These are phyloP conservation scores for Agriopis leucophaearia DNA, from an alignment of 2,888 invertebrate genomes.

Conservation along the genomic window DNA sequence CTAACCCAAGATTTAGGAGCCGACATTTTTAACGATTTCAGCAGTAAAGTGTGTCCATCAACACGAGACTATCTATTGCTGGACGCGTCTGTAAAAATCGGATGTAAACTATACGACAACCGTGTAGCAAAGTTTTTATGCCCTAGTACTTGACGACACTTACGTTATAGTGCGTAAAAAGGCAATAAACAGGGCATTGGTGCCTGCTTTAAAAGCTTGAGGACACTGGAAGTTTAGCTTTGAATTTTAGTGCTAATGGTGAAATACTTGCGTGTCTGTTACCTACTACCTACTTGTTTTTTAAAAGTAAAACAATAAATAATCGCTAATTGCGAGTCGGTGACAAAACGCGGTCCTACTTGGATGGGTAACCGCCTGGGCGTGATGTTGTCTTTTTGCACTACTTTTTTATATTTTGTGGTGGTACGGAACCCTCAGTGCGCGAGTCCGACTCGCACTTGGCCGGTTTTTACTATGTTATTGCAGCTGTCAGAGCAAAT, in stretches of 20 bases:
- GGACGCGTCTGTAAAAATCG: slow-evolving; percentile 26
- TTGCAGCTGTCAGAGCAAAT: too few relatives aligned
- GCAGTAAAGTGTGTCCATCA: slow-evolving; percentile 25
- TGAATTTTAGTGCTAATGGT: slow-evolving; percentile 67
- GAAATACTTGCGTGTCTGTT: slow-evolving; percentile 55
- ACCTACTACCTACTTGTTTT: too few relatives aligned
- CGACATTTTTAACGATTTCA: slow-evolving; percentile 17
- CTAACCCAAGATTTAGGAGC: slow-evolving; percentile 23
- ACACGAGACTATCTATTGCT: slow-evolving; percentile 28
- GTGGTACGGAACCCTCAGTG: too few relatives aligned
- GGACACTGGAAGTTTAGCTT: slow-evolving; percentile 50
- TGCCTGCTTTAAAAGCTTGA: slow-evolving; percentile 53
- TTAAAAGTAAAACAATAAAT: too few relatives aligned
- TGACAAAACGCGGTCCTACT: too few relatives aligned
- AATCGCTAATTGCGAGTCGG: too few relatives aligned
- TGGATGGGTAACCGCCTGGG: too few relatives aligned
- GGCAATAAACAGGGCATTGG: slow-evolving; percentile 54
- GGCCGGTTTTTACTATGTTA: too few relatives aligned
- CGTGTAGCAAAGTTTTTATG: slow-evolving; percentile 28
- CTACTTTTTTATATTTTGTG: too few relatives aligned
- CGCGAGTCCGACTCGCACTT: too few relatives aligned
- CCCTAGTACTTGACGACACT: slow-evolving; percentile 43
- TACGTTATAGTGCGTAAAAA: slow-evolving; percentile 43
- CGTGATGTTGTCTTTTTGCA: too few relatives aligned
- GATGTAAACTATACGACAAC: slow-evolving; percentile 23